Evolutionary conservation across 1,140 invertebrate genomes (phyloP).

Genomic region (Apis dorsata): DNA sequence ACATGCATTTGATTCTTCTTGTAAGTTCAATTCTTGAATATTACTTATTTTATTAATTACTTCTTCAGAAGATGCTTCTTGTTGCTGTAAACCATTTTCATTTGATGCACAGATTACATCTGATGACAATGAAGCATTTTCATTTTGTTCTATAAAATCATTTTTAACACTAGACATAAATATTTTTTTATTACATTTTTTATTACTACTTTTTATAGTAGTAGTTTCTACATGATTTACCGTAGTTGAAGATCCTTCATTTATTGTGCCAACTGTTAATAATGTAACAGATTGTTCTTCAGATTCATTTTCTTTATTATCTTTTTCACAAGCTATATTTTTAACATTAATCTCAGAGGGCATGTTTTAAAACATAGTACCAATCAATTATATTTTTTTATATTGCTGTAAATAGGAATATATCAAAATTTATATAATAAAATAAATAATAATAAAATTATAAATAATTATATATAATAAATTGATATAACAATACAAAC

Average conservation of each 20-base stretch:
- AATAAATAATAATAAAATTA: neutral
- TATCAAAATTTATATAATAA: slow-evolving; percentile 13
- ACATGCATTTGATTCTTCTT: slow-evolving; percentile 4
- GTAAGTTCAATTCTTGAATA: neutral
- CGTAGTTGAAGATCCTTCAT: slow-evolving; percentile 49
- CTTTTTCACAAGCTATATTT: slow-evolving; percentile 65
- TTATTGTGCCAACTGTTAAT: slow-evolving; percentile 61
- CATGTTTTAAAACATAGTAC: slow-evolving; percentile 66
- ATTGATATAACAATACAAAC: neutral
- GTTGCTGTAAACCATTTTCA: slow-evolving; percentile 38
- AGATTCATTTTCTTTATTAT: slow-evolving; percentile 62
- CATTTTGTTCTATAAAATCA: slow-evolving; percentile 59
- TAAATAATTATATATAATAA: neutral
- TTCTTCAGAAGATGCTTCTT: slow-evolving; percentile 10
- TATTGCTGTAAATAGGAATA: slow-evolving; percentile 32
- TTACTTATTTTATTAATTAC: neutral
- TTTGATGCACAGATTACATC: slow-evolving; percentile 27
- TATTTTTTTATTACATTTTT: slow-evolving; percentile 61
- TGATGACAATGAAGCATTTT: slow-evolving; percentile 51
- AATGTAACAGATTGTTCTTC: slow-evolving; percentile 56
- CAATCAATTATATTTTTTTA: slow-evolving; percentile 15
- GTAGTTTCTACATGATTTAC: slow-evolving; percentile 58
- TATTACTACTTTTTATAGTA: slow-evolving; percentile 51
- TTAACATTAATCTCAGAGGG: slow-evolving; percentile 68
- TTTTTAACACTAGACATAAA: slow-evolving; percentile 44